Base-by-base conservation (phyloP, 2,797 vertebrate genomes). In the Falco concolor region DNA sequence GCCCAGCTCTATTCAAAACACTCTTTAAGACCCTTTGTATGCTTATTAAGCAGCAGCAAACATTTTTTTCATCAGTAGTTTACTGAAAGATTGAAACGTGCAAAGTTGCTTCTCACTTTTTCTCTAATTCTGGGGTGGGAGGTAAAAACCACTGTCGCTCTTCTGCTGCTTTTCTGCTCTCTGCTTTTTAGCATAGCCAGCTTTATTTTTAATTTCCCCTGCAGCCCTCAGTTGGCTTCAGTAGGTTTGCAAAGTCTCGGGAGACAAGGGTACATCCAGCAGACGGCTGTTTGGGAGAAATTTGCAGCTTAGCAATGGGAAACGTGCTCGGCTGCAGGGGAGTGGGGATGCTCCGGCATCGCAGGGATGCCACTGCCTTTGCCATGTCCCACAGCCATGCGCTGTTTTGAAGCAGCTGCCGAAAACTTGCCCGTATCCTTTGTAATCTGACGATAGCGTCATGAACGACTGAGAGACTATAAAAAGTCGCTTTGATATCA, bases 401-500 rank as follows among this genome's bases (percentile, higher is more conserved):
- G 1, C 45, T 22, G 9, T 61, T 42, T n/a, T 5, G 7, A 32
- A 63, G 54, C 92, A 60, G 84, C 93, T 83, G 93, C 87, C 5
- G 8, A 57, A 59, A 87, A 36, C 32, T 73, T 24, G 10, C 67
- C 57, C 5, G 2, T 50, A 27, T 53, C 80, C 67, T 84, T 75
- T 15, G 14, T 74, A 16, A 68, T 38, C 86, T 6, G 0, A 23
- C 2, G 3, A 45, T 10, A 83, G 67, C 38, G 1, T 61, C 89
- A 24, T 5, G 54, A 92, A 14, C 65, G 23, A 81, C 45, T 13
- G 84, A 91, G 60, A 38, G 86, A 21, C 82, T 96, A 36, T 92
- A 96, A 94, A 94, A 95, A 92, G 42, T 77, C 3, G 5, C 87
- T 67, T 69, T 25, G 75, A 27, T 89, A 95, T 95, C 91, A 93